Evolutionary conservation across 2,888 invertebrate genomes (phyloP).

Genomic region (Napeogenes sylphis): DNA sequence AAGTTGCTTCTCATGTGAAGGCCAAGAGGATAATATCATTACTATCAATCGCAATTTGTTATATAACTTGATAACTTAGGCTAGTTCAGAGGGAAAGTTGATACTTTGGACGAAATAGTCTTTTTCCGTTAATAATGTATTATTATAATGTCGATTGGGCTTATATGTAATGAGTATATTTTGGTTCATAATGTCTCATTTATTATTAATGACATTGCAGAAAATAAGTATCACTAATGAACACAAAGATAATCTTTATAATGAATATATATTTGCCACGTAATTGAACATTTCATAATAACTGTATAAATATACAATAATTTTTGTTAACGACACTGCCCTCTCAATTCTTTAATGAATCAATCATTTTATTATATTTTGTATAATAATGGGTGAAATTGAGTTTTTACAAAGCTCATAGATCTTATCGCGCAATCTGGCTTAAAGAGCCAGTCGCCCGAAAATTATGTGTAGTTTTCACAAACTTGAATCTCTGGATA

Average conservation of each 20-base stretch:
- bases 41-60: conserved; percentile 22
- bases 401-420: conserved; percentile 4
- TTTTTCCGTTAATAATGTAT: background rate
- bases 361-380: background rate
- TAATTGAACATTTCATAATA: too few species aligned
- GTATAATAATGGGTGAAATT: background rate
- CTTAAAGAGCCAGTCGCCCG: conserved; percentile 17
- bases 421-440: conserved; percentile 19
- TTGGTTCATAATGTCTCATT: background rate
- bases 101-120: background rate
- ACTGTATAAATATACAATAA: too few species aligned
- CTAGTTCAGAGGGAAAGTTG: background rate
- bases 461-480: conserved; percentile 17
- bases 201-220: background rate
- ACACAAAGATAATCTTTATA: too few species aligned
- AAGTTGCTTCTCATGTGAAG: conserved; percentile 21
- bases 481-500: conserved; percentile 15
- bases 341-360: background rate
- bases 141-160: conserved; percentile 2
- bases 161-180: background rate
- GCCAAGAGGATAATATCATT: conserved; percentile 24
- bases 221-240: background rate
- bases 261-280: too few species aligned
- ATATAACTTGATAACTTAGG: conserved; percentile 6
- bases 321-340: too few species aligned